Evolutionary conservation across 2,797 vertebrate genomes (phyloP).

Genomic region (Enteromius anoplus): DNA sequence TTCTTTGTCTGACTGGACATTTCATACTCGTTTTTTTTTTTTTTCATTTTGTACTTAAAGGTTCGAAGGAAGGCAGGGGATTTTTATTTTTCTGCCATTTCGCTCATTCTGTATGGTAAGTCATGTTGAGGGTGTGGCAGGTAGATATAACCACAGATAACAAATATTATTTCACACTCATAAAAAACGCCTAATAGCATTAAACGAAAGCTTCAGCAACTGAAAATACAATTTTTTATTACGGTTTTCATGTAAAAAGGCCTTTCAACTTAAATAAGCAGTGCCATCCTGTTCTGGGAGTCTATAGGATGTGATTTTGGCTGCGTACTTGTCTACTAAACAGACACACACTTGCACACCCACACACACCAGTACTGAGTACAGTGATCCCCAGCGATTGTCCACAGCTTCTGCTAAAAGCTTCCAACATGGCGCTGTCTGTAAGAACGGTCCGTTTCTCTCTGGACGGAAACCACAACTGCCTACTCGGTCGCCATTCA

Average conservation of each 20-base stretch:
- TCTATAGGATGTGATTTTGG: slow-evolving; percentile 38
- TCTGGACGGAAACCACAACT: slow-evolving; percentile 48
- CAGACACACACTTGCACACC: slow-evolving; percentile 65
- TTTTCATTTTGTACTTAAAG: slow-evolving; percentile 63
- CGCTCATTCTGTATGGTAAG: slow-evolving; percentile 59
- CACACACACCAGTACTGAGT: slow-evolving; percentile 55
- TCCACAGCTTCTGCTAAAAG: slow-evolving; percentile 19
- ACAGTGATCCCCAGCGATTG: slow-evolving; percentile 45
- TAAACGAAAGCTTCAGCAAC: not conserved
- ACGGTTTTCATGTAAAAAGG: slow-evolving; percentile 3
- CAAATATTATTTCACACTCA: slow-evolving; percentile 56
- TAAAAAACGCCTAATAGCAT: slow-evolving; percentile 33
- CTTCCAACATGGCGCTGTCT: slow-evolving; percentile 9
- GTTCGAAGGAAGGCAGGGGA: slow-evolving; percentile 55
- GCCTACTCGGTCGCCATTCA: slow-evolving; percentile 75
- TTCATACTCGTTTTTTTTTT: slow-evolving; percentile 45
- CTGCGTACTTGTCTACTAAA: slow-evolving; percentile 63
- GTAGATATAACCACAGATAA: slow-evolving; percentile 58
- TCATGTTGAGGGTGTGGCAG: slow-evolving; percentile 73
- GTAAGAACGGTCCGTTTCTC: slow-evolving; percentile 20
- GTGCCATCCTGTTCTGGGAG: not conserved
- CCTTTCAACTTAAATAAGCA: slow-evolving; percentile 28
- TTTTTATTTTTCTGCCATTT: slow-evolving; percentile 47
- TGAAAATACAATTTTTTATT: not conserved
- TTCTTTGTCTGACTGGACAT: slow-evolving; percentile 69